Conservation (phyloP, 2,797 vertebrate genomes). For the Molothrus ater region DNA sequence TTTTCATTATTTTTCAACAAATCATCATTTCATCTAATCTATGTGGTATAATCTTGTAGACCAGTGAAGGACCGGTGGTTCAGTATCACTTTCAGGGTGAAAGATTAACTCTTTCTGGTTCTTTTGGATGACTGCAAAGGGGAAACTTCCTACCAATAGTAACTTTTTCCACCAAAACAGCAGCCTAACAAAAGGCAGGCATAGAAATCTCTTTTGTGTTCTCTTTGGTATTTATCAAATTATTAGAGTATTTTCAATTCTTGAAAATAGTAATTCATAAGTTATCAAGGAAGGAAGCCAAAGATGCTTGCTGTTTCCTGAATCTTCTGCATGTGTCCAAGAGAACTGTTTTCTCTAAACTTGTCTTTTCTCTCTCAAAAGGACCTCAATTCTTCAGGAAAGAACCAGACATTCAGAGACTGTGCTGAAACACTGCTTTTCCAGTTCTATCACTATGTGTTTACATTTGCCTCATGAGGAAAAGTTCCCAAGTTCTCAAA, state of each 20-base stretch:
- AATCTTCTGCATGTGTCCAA: not conserved
- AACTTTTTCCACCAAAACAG: not conserved
- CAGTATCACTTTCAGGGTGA: not conserved
- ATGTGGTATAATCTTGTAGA: not conserved
- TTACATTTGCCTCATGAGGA: not conserved
- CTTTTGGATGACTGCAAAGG: not conserved
- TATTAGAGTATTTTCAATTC: not conserved
- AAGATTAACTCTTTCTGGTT: not conserved
- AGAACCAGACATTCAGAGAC: not conserved
- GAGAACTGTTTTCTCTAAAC: not conserved
- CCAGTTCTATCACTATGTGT: not conserved
- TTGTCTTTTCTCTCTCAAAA: not conserved
- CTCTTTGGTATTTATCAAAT: not conserved
- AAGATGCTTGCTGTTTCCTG: not conserved
- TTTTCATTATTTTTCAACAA: not conserved
- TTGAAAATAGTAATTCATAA: not conserved
- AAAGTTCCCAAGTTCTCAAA: not conserved
- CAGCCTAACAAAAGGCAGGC: accelerated
- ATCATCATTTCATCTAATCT: not conserved
- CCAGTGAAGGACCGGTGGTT: not conserved
- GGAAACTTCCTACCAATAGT: not conserved
- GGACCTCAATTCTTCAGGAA: not conserved
- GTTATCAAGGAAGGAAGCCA: not conserved
- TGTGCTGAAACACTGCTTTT: not conserved
- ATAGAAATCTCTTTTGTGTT: not conserved